Conservation (phyloP, 1,140 invertebrate genomes). For the Cydia splendana region DNA sequence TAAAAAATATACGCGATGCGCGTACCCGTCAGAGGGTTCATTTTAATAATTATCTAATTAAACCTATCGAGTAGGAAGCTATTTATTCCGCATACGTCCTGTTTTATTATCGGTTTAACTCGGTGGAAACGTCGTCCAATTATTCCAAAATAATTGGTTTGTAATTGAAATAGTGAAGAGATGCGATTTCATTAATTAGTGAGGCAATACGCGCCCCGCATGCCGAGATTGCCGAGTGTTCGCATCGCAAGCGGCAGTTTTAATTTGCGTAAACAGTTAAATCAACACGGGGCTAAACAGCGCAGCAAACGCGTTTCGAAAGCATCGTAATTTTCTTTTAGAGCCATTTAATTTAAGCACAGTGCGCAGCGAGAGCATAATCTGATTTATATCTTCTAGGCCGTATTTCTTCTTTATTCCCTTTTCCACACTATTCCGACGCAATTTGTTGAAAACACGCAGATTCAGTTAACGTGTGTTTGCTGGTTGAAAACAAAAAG, state of each 20-base stretch:
- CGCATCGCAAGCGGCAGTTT: conserved; percentile 2
- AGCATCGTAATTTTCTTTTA: conserved; percentile 60
- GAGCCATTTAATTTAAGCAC: conserved; percentile 58
- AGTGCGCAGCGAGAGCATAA: conserved; percentile 52
- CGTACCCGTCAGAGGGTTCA: conserved; percentile 4
- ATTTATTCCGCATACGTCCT: conserved; percentile 16
- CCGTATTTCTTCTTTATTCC: conserved; percentile 49
- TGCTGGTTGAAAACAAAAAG: conserved; percentile 41
- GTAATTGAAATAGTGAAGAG: conserved; percentile 25
- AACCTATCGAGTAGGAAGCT: neutral
- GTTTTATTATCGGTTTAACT: conserved; percentile 1
- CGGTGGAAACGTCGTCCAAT: neutral
- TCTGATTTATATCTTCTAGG: conserved; percentile 64
- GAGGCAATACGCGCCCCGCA: conserved; percentile 4
- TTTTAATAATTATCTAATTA: conserved; percentile 30
- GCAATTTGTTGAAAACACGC: conserved; percentile 57
- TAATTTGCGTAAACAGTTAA: conserved; percentile 28
- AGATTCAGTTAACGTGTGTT: conserved; percentile 48
- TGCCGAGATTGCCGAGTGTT: neutral
- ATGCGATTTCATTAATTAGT: conserved; percentile 13
- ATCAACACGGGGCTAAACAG: conserved; percentile 43
- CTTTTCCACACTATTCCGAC: conserved; percentile 40
- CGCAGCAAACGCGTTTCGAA: conserved; percentile 49
- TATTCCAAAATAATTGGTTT: conserved; percentile 26
- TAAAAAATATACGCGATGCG: conserved; percentile 39